Conservation (phyloP, 2,113 vertebrate species). For the Polypterus bichir region DNA sequence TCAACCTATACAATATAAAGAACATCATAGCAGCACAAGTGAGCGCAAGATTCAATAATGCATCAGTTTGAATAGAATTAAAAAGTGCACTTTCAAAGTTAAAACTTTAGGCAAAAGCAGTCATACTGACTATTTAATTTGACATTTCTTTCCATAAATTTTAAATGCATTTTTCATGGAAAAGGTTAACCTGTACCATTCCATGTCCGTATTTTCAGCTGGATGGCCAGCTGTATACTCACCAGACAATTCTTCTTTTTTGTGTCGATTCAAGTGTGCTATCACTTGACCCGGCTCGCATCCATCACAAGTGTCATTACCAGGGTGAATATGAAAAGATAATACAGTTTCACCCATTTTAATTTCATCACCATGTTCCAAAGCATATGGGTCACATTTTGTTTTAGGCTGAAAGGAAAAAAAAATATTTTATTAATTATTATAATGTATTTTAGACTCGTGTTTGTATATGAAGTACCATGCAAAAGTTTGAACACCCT, state of each 20-base stretch:
- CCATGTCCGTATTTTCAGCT: not conserved
- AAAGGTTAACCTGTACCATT: slow-evolving; percentile 1
- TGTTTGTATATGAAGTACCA: no score
- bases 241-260: slow-evolving; percentile 61
- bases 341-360: slow-evolving; percentile 92
- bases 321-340: slow-evolving; percentile 92
- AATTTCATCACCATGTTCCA: slow-evolving; percentile 90
- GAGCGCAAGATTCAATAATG: no score
- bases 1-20: no score
- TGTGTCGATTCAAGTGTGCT: slow-evolving; percentile 83
- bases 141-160: not conserved
- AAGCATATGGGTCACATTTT: slow-evolving; percentile 68
- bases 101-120: no score
- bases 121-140: no score
- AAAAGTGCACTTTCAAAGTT: no score
- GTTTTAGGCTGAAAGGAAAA: slow-evolving; percentile 69
- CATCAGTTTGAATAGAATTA: no score
- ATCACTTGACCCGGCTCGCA: slow-evolving; percentile 94
- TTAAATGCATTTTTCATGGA: not conserved
- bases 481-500: no score
- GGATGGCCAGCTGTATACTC: slow-evolving; percentile 21
- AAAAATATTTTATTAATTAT: no score
- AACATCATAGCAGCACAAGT: no score
- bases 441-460: no score
- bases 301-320: slow-evolving; percentile 87